Evolutionary conservation across 2,113 vertebrate genomes (phyloP).

Genomic region (Tenrec ecaudatus): DNA sequence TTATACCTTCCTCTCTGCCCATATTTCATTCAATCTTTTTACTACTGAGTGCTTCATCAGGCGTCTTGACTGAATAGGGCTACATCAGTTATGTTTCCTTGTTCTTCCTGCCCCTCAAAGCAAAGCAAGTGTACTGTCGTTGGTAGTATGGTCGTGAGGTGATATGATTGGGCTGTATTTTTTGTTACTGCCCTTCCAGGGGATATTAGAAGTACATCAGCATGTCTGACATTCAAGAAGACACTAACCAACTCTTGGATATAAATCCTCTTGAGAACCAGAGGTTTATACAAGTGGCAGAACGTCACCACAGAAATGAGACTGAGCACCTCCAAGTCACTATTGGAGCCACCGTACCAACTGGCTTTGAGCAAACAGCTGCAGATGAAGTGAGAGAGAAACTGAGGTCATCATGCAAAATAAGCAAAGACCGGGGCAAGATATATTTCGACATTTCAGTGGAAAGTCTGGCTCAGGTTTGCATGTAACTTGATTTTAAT

Average conservation of each 20-base stretch:
- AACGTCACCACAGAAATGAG: slow-evolving; percentile 21
- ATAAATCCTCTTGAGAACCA: slow-evolving; percentile 64
- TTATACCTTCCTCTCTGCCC: not conserved
- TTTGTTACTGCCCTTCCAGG: slow-evolving; percentile 37
- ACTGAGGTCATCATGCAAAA: slow-evolving; percentile 89
- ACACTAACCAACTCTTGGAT: slow-evolving; percentile 62
- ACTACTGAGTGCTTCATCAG: not conserved
- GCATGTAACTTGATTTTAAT: slow-evolving; percentile 62
- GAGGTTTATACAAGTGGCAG: not conserved
- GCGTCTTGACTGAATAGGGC: not conserved
- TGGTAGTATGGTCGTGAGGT: not conserved
- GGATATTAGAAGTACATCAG: slow-evolving; percentile 35
- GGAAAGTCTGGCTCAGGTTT: slow-evolving; percentile 91
- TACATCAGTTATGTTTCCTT: not conserved
- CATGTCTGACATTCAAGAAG: slow-evolving; percentile 78
- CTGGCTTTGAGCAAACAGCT: slow-evolving; percentile 95
- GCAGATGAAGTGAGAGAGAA: slow-evolving; percentile 96
- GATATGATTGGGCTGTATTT: slow-evolving; percentile 8
- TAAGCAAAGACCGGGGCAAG: slow-evolving; percentile 95
- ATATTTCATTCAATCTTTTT: not conserved
- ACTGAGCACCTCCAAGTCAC: slow-evolving; percentile 83
- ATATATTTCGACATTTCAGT: slow-evolving; percentile 95
- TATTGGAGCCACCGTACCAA: slow-evolving; percentile 96
- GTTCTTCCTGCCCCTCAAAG: slow-evolving; percentile 17
- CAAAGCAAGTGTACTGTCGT: not conserved